phyloP scores from a whole-genome alignment of 2,797 vertebrate species.

The Phyllotis vaccarum region DNA sequence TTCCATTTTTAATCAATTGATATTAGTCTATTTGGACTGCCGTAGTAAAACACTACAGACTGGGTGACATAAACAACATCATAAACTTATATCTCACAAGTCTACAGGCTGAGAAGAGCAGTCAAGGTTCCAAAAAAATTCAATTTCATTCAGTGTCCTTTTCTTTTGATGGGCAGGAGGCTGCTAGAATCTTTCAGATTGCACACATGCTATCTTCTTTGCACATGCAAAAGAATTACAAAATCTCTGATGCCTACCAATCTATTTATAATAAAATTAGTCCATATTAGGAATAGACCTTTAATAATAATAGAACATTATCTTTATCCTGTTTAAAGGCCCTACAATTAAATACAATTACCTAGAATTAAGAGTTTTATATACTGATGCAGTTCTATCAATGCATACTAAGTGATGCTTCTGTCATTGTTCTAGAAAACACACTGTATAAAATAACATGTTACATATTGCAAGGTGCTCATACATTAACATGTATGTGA shows the following conservation, averaged over 20 bases:
- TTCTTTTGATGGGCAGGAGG: background rate
- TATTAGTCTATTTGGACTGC: background rate
- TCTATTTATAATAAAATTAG: background rate
- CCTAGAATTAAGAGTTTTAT: background rate
- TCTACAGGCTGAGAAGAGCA: background rate
- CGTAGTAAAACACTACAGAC: constrained; percentile 12
- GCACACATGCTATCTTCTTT: background rate
- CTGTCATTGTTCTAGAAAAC: constrained; percentile 16
- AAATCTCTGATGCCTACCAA: background rate
- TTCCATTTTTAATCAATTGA: constrained; percentile 19
- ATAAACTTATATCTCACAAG: constrained; percentile 6
- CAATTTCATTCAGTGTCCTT: background rate
- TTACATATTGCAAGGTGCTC: background rate
- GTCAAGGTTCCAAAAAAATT: background rate
- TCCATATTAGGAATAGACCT: background rate
- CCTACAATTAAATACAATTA: background rate
- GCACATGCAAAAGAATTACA: background rate
- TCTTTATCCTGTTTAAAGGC: background rate
- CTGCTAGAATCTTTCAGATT: background rate
- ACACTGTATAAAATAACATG: constrained; percentile 1
- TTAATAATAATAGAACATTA: background rate
- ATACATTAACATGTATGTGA: background rate
- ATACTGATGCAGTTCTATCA: background rate
- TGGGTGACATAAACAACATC: background rate
- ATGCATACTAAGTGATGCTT: background rate